Conservation (phyloP, 2,888 invertebrate species). For the Ectemnius lituratus region DNA sequence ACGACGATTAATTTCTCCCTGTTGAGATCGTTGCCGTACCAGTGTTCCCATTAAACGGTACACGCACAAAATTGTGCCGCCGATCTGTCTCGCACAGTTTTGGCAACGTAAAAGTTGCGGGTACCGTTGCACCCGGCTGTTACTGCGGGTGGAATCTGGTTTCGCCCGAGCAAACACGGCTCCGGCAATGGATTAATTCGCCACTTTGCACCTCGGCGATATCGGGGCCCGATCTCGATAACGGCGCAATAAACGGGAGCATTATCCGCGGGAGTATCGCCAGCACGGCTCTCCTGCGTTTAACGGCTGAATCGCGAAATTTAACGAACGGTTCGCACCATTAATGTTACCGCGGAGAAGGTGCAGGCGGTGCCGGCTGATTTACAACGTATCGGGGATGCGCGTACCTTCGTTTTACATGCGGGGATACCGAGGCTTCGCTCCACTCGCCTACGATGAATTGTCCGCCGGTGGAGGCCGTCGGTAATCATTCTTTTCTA, state of each 20-base stretch:
- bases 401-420: conserved; percentile 24
- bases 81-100: background rate
- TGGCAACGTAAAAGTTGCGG: no score
- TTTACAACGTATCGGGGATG: conserved; percentile 44
- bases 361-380: conserved; percentile 31
- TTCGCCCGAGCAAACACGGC: conserved; percentile 26
- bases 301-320: conserved; percentile 47
- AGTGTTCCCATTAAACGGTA: no score
- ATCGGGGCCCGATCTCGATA: conserved; percentile 49
- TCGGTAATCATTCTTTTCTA: conserved; percentile 10
- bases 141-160: no score
- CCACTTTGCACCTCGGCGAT: conserved; percentile 44
- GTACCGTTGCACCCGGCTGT: no score
- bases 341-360: conserved; percentile 40
- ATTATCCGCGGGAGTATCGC: conserved; percentile 43
- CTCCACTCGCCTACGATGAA: conserved; percentile 6
- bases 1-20: conserved; percentile 4
- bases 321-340: conserved; percentile 51
- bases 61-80: conserved; percentile 5
- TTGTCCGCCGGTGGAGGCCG: conserved; percentile 16
- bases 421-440: conserved; percentile 14
- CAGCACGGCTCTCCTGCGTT: conserved; percentile 21
- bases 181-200: conserved; percentile 50
- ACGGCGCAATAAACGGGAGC: conserved; percentile 51
- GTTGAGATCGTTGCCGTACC: background rate